Evolutionary conservation across 2,113 vertebrate genomes (phyloP).

Genomic region (Myiozetetes cayanensis): DNA sequence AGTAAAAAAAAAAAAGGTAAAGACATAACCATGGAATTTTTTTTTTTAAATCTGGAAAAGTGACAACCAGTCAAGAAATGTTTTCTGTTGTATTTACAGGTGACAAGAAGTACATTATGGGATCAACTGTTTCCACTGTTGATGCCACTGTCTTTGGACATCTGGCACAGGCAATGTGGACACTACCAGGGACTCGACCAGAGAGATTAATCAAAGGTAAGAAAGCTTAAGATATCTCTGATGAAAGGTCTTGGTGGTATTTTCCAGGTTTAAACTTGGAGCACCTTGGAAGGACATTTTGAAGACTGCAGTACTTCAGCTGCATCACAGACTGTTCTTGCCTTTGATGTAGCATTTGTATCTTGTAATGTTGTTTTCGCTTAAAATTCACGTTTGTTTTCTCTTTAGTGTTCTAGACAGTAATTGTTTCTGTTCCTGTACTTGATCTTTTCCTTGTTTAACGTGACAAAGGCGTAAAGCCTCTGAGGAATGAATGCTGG

Average conservation of each 20-base stretch:
- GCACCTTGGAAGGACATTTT: background rate
- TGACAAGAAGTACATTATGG: conserved; percentile 98
- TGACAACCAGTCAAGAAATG: background rate
- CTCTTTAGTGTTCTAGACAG: background rate
- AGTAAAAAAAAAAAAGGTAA: background rate
- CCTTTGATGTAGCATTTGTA: background rate
- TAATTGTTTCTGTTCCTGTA: background rate
- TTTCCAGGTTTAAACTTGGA: background rate
- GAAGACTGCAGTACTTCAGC: background rate
- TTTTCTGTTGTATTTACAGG: conserved; percentile 72
- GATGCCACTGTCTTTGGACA: conserved; percentile 96
- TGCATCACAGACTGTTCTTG: background rate
- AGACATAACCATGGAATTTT: background rate
- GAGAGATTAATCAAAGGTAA: conserved; percentile 95
- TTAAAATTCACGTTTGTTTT: background rate
- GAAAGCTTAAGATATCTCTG: background rate
- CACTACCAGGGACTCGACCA: conserved; percentile 90
- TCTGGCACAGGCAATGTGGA: conserved; percentile 98
- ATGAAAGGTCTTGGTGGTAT: background rate
- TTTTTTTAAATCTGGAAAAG: background rate
- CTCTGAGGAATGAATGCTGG: background rate
- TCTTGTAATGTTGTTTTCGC: background rate
- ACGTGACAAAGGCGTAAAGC: background rate
- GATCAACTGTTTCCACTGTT: conserved; percentile 88
- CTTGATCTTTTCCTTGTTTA: background rate